These are phyloP conservation scores for Tupaia chinensis DNA, from an alignment of 2,113 vertebrate genomes.

Conservation along the genomic window DNA sequence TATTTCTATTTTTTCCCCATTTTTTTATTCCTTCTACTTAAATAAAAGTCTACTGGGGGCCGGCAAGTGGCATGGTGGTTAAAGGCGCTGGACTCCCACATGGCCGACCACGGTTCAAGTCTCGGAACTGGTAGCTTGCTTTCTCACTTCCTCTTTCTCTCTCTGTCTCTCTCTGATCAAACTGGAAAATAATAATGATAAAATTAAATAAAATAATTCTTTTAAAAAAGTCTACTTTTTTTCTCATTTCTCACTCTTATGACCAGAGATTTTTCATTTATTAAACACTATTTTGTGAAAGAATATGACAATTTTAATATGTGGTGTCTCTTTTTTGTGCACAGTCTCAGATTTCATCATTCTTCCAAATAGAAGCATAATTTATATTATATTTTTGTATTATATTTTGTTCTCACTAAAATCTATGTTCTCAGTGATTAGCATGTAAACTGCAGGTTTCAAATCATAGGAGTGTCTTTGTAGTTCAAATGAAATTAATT, in stretches of 20 bases:
- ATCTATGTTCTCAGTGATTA: neutral
- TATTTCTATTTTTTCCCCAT: neutral
- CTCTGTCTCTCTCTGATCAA: no score
- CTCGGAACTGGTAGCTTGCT: no score
- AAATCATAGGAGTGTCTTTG: conserved; percentile 2
- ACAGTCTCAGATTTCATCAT: accelerated
- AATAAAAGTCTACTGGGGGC: neutral
- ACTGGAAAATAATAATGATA: no score
- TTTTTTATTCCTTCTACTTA: conserved; percentile 6
- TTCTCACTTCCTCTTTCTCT: no score
- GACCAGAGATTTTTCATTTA: conserved; percentile 20
- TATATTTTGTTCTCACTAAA: neutral
- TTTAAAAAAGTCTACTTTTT: neutral
- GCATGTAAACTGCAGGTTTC: neutral
- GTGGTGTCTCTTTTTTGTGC: neutral
- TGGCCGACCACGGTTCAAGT: no score
- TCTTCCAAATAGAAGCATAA: neutral
- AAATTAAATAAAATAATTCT: no score
- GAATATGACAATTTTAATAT: neutral
- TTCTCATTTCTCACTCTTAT: conserved; percentile 18
- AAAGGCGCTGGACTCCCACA: no score
- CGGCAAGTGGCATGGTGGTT: no score
- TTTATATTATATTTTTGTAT: no score
- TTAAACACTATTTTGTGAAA: neutral
- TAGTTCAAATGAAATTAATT: conserved; percentile 52